Evolutionary conservation across 2,888 invertebrate species (phyloP).

Genomic region (Perithous albicinctus): DNA sequence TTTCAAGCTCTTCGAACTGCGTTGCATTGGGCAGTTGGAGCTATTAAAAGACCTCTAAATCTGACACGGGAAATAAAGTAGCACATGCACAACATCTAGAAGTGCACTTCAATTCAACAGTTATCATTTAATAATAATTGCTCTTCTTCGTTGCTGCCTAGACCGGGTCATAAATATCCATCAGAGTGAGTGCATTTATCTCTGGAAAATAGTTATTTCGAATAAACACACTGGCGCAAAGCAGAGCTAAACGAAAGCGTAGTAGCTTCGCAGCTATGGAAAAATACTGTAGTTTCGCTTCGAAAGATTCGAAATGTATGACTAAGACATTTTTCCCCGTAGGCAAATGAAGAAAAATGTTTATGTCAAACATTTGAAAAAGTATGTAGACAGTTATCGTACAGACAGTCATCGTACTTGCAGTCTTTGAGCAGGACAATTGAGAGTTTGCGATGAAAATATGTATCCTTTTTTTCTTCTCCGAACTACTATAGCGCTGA

Average conservation of each 20-base stretch:
- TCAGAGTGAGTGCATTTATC: slow-evolving; percentile 28
- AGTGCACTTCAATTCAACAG: slow-evolving; percentile 33
- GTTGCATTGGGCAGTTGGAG: not conserved
- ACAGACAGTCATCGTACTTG: no score
- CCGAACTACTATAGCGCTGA: no score
- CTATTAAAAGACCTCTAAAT: slow-evolving; percentile 38
- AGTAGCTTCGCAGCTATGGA: not conserved
- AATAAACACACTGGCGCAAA: no score
- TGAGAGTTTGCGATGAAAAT: no score
- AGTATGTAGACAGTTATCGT: no score
- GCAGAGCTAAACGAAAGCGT: not conserved
- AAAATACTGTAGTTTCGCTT: not conserved
- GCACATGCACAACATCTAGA: slow-evolving; percentile 12
- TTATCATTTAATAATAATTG: slow-evolving; percentile 55
- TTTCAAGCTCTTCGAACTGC: not conserved
- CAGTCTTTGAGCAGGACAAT: no score
- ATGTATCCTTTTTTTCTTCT: no score
- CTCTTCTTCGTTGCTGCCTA: not conserved
- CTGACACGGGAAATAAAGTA: slow-evolving; percentile 32
- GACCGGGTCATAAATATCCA: slow-evolving; percentile 29
- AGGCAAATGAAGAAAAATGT: slow-evolving; percentile 1
- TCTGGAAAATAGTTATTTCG: slow-evolving; percentile 4
- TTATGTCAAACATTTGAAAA: not conserved
- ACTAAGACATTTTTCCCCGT: not conserved
- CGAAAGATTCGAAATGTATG: not conserved